Evolutionary conservation across 2,113 vertebrate genomes (phyloP), one percentile per base, ranked within the genome.

Genomic region (Dryoscopus gambensis): DNA sequence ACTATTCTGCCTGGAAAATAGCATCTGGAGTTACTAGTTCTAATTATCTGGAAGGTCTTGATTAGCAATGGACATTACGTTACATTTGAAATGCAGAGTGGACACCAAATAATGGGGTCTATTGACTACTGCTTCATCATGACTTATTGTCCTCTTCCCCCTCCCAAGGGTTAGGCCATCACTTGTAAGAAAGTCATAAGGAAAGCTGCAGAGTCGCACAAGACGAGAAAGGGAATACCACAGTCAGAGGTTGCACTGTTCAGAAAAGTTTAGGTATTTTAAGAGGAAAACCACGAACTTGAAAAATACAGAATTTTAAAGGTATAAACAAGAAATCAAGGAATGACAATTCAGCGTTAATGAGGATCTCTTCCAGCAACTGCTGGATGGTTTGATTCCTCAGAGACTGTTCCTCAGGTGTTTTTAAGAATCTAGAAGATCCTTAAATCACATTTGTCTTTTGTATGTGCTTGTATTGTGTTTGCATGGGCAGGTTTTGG

Each of bases 381-480:
- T 13, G 18, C 10, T 18, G n/a, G 27, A 35, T 13, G 17, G 14
- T 31, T 77, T 40, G 50, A 74, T 39, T 73, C 27, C 7, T 57
- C 28, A 12, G 56, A 75, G 70, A 28, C 24, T 63, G 11, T 3
- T 82, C 44, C 44, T 70, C 13, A 12, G 6, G 8, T 84, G 16
- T 69, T 81, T 81, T 37, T n/a, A n/a, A n/a, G n/a, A n/a, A n/a
- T n/a, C 47, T 64, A 69, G 15, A 46, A 52, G 46, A 11, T 77
- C 28, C 22, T 44, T 75, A 84, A 78, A 75, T 59, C 27, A 13
- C 9, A 25, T 24, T 19, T n/a, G 12, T 47, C 65, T 78, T 70
- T 35, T n/a, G 13, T 1, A 0, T n/a, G 11, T 19, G 13, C 19
- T 69, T 69, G 18, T 37, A 35, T 50, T 39, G 23, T 8, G n/a